Conservation (phyloP, 2,888 invertebrate species). For the Scaeva pyrastri region DNA sequence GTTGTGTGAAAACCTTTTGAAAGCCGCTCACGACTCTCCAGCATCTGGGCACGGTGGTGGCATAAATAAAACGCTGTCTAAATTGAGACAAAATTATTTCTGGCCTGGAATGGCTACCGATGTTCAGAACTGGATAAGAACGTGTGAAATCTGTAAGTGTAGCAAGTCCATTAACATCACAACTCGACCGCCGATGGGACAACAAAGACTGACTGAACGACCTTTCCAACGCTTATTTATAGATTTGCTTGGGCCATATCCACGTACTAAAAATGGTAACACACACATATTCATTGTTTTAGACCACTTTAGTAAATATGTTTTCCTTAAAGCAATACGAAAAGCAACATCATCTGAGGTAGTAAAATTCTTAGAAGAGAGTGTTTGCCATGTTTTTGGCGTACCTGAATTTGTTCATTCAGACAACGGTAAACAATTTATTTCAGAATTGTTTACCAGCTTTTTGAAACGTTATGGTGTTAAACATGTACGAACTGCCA, state of each 20-base stretch:
- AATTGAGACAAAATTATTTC: neutral
- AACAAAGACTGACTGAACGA: neutral
- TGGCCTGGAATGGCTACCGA: neutral
- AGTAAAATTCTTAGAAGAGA: neutral
- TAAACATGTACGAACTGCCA: slow-evolving; percentile 53
- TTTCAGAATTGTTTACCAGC: slow-evolving; percentile 18
- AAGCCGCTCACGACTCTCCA: neutral
- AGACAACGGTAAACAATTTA: slow-evolving; percentile 55
- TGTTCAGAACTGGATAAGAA: neutral
- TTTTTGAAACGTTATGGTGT: slow-evolving; percentile 51
- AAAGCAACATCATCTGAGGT: neutral
- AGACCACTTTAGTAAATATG: no score
- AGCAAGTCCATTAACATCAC: neutral
- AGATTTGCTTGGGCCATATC: slow-evolving; percentile 22
- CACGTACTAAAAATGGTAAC: neutral
- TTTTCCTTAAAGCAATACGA: neutral
- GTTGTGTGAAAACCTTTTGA: neutral
- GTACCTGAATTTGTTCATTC: neutral
- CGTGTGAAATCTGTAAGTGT: neutral
- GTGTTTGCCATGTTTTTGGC: neutral
- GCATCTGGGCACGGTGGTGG: neutral
- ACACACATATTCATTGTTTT: no score
- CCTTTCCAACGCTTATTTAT: slow-evolving; percentile 15
- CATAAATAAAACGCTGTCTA: neutral
- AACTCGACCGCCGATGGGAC: neutral